Percentiles rank a stretch among this genome's conserved stretches.
Conservation (phyloP, 2,797 vertebrate genomes). For the Darevskia nairensis region DNA sequence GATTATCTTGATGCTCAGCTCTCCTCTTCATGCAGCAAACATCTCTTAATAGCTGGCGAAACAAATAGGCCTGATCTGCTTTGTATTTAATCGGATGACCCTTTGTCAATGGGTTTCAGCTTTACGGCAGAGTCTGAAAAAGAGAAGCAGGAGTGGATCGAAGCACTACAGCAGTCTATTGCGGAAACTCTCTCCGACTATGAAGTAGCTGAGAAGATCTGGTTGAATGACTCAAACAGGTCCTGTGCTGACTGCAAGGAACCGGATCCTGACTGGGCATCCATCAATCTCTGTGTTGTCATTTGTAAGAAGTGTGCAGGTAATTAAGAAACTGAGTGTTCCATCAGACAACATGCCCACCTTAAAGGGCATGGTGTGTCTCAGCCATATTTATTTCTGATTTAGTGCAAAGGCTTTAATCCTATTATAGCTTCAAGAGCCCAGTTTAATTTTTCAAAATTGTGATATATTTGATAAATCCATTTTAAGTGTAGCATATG, state of each 20-base stretch:
- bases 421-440: neutral
- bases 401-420: neutral
- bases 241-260: constrained; percentile 93
- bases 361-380: neutral
- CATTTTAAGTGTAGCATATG: neutral
- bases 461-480: neutral
- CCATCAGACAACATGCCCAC: constrained; percentile 52
- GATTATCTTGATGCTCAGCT: neutral
- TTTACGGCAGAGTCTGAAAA: constrained; percentile 93
- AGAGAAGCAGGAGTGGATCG: constrained; percentile 95
- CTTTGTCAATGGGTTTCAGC: constrained; percentile 87
- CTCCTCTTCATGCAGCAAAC: neutral
- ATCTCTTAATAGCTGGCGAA: neutral
- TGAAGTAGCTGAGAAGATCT: constrained; percentile 98
- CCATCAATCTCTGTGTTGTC: constrained; percentile 96
- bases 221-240: constrained; percentile 95
- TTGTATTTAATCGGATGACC: constrained; percentile 85
- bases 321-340: constrained; percentile 60
- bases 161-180: constrained; percentile 94
- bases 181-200: constrained; percentile 97
- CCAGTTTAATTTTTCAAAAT: neutral
- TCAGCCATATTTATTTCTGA: neutral
- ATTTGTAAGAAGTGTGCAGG: constrained; percentile 98
- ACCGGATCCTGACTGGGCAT: constrained; percentile 93
- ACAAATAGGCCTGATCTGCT: constrained; percentile 79